Evolutionary conservation across 2,888 invertebrate genomes (phyloP).

Genomic region (Polydrusus pterygomalis): DNA sequence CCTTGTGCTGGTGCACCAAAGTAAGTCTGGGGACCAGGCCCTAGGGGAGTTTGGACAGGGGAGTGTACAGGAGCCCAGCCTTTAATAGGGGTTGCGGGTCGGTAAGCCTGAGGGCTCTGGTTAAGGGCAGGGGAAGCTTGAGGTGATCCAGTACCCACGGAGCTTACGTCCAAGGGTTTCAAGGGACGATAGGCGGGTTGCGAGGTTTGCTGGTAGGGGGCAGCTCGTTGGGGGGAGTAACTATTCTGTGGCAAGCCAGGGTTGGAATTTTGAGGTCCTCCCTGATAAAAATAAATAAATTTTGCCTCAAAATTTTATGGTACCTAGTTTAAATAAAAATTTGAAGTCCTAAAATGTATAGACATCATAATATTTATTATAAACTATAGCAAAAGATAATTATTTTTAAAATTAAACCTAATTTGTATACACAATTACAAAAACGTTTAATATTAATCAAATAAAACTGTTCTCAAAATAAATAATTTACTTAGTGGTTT

Average conservation of each 20-base stretch:
- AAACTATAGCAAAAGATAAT: no score
- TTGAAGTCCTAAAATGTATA: no score
- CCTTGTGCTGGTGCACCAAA: constrained; percentile 54
- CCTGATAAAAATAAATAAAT: constrained; percentile 64
- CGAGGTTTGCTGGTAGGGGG: constrained; percentile 47
- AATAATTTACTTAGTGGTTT: no score
- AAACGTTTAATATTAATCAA: no score
- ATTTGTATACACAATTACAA: no score
- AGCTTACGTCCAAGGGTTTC: constrained; percentile 63
- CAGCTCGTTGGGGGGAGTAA: constrained; percentile 49
- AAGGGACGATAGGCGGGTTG: constrained; percentile 60
- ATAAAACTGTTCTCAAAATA: no score
- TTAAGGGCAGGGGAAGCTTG: constrained; percentile 70
- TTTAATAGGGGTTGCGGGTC: constrained; percentile 68
- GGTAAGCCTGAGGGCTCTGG: constrained; percentile 63
- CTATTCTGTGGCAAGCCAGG: constrained; percentile 61
- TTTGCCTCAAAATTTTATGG: constrained; percentile 3
- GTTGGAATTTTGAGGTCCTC: constrained; percentile 68
- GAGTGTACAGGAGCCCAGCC: constrained; percentile 73
- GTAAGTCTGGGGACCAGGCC: constrained; percentile 48
- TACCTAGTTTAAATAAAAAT: no score
- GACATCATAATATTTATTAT: no score
- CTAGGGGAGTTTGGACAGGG: constrained; percentile 67
- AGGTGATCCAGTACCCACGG: constrained; percentile 65
- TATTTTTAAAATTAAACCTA: no score